Percentiles rank a stretch among this genome's conserved stretches.
phyloP scores from a whole-genome alignment of 2,888 invertebrate species.

The Eristalis pertinax region DNA sequence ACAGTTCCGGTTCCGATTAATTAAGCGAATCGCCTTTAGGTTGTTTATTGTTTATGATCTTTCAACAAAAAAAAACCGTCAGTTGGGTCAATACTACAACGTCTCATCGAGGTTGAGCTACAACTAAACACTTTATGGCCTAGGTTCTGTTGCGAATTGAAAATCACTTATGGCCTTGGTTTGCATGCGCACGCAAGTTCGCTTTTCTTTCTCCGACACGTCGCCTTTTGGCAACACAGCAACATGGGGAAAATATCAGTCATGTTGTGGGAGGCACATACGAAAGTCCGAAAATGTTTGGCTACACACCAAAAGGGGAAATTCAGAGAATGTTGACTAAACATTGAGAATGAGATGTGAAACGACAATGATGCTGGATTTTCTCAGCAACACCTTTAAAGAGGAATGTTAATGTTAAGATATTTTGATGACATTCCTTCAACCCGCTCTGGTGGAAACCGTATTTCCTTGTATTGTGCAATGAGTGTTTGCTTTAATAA shows the following conservation, averaged over 20 bases:
- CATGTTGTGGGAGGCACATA: background rate
- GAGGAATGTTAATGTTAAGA: too few species aligned
- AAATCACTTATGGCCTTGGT: slow-evolving; percentile 41
- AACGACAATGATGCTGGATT: background rate
- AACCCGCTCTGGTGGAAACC: too few species aligned
- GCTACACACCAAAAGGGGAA: background rate
- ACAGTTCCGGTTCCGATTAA: slow-evolving; percentile 33
- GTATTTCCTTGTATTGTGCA: too few species aligned
- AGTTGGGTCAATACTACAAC: slow-evolving; percentile 47
- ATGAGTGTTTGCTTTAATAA: too few species aligned
- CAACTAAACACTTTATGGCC: slow-evolving; percentile 66
- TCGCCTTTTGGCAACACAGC: slow-evolving; percentile 4
- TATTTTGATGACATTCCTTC: too few species aligned
- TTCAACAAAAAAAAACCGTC: slow-evolving; percentile 2
- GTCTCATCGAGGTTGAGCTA: slow-evolving; percentile 60
- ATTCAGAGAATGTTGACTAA: background rate
- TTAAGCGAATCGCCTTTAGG: background rate
- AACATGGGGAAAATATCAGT: slow-evolving; percentile 29
- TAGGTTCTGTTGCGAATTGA: slow-evolving; percentile 50
- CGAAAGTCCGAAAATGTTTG: background rate
- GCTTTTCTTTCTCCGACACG: slow-evolving; percentile 18
- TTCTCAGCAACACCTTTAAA: too few species aligned
- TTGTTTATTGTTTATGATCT: slow-evolving; percentile 30
- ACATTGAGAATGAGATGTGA: background rate
- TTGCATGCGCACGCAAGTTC: slow-evolving; percentile 53